phyloP scores from a whole-genome alignment of 2,888 invertebrate species.

The Drosophila macrothrix region DNA sequence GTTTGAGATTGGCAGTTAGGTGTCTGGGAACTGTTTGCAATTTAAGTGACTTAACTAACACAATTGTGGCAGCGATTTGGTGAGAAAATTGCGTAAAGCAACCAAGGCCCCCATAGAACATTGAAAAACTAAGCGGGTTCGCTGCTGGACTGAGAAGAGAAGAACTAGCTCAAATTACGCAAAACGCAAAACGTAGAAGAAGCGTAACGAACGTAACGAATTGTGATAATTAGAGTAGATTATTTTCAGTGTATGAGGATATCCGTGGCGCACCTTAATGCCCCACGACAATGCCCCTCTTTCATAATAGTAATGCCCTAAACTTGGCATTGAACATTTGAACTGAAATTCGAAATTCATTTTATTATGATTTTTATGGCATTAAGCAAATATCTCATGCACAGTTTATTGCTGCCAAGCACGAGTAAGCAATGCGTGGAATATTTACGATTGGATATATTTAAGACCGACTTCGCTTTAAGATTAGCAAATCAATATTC shows the following conservation, averaged over 20 bases:
- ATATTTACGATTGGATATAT: neutral
- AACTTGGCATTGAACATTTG: neutral
- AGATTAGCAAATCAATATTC: neutral
- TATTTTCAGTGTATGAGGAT: neutral
- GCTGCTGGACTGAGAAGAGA: neutral
- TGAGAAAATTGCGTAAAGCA: constrained; percentile 69
- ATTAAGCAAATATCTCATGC: neutral
- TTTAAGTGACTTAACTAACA: constrained; percentile 60
- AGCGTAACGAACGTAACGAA: constrained; percentile 22
- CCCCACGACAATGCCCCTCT: neutral
- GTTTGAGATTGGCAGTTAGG: constrained; percentile 1
- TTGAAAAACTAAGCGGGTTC: constrained; percentile 10
- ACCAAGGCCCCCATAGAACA: constrained; percentile 39
- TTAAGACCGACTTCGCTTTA: neutral
- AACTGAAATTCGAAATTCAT: neutral
- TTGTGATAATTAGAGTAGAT: constrained; percentile 21
- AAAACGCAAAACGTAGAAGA: neutral
- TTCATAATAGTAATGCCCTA: neutral
- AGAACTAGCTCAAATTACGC: neutral
- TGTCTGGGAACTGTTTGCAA: constrained; percentile 60
- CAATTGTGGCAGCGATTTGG: constrained; percentile 35
- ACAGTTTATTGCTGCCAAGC: neutral
- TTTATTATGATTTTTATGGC: constrained; percentile 3
- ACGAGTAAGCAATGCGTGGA: neutral
- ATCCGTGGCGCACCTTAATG: neutral